Base-by-base conservation (phyloP, 2,888 invertebrate species). In the Heliconius cydno region DNA sequence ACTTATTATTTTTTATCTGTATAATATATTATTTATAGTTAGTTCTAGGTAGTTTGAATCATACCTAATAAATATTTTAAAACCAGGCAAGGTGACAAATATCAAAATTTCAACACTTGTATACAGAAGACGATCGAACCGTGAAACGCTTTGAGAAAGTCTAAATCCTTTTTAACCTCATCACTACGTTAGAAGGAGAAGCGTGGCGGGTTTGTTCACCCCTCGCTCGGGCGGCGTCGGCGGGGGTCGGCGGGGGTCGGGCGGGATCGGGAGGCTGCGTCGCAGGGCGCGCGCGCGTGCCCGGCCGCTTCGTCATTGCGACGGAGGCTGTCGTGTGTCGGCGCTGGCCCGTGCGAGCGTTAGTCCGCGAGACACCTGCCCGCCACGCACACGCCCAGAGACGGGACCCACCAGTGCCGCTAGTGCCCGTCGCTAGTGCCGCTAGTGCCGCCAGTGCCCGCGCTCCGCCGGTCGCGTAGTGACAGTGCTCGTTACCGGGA, bases 261-360 rank as follows among this genome's bases (percentile, higher is more conserved):
- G 86, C 87, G 85, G 89, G 89, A 85, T 92, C 92, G 94, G 92
- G 92, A 92, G 91, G 93, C 91, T 92, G 94, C 88, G 91, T 83
- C 91, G 90, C 90, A 94, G 91, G 84, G 94, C 94, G 94, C 94
- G 94, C 92, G 94, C 94, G 94, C 93, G 94, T 93, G 87, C 94
- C 94, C 94, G 94, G 94, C 92, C 93, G 94, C 91, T 93, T 94
- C 94, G 94, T 90, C 94, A 94, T 94, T 94, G 94, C 94, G 94
- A 92, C 94, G 94, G 92, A 92, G 92, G 93, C 92, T 94, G 92
- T 94, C 92, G 94, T 93, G 92, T 93, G 92, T 94, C 93, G 90
- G 93, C 93, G 92, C 92, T 92, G 91, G 92, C 89, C 92, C 91
- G 92, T 90, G 92, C 92, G 90, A 93, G 91, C 91, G 92, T 90